Percentiles rank a stretch among this genome's conserved stretches.
Evolutionary conservation across 1,140 invertebrate genomes (phyloP).

Genomic region (Pseudachorutes palmiensis): DNA sequence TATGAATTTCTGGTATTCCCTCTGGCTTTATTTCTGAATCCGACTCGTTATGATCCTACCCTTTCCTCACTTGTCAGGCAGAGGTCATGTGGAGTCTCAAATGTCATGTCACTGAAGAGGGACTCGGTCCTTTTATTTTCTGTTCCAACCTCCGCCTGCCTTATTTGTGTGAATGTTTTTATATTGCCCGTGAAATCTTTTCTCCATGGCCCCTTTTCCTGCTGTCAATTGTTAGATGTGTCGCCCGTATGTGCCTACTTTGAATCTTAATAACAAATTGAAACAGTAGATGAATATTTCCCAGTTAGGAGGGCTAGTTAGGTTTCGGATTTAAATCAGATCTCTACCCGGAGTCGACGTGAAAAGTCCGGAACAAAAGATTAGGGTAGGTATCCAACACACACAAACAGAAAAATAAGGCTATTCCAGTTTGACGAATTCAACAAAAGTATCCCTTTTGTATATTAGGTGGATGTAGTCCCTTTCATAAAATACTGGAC

Average conservation of each 20-base stretch:
- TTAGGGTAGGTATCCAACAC: slow-evolving; percentile 25
- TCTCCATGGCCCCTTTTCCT: not conserved
- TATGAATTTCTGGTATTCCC: not conserved
- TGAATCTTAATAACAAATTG: slow-evolving; percentile 10
- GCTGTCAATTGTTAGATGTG: slow-evolving; percentile 2
- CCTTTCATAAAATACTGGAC: not conserved
- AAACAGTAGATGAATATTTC: slow-evolving; percentile 13
- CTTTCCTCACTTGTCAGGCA: slow-evolving; percentile 2
- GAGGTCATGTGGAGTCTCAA: slow-evolving; percentile 10
- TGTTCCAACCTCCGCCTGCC: not conserved
- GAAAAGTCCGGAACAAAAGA: slow-evolving; percentile 32
- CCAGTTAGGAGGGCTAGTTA: not conserved
- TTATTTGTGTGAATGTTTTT: slow-evolving; percentile 17
- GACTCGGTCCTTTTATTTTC: slow-evolving; percentile 2
- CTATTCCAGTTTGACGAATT: slow-evolving; percentile 35
- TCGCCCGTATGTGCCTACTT: not conserved
- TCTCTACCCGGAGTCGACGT: slow-evolving; percentile 17
- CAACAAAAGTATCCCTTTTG: slow-evolving; percentile 11
- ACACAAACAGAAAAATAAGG: slow-evolving; percentile 28
- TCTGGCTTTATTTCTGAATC: not conserved
- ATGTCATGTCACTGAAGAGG: not conserved
- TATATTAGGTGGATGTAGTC: slow-evolving; percentile 8
- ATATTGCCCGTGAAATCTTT: not conserved
- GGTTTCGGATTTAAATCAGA: slow-evolving; percentile 23
- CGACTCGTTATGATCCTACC: not conserved